These are phyloP conservation scores for Chitala chitala DNA, from an alignment of 2,113 vertebrate species.

Conservation along the genomic window DNA sequence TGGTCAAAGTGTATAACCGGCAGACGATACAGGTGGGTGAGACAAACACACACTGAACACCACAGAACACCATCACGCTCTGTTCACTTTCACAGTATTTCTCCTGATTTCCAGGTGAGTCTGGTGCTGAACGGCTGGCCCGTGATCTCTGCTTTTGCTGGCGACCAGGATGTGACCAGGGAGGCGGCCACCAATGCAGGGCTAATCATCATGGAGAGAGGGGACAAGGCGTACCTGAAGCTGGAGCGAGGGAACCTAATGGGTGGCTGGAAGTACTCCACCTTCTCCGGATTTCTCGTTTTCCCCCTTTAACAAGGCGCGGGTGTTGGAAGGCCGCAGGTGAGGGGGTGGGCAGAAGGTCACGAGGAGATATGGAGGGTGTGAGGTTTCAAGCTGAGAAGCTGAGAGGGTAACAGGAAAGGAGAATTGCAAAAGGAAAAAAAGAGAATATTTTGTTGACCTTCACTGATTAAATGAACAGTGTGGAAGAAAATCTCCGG, in stretches of 20 bases:
- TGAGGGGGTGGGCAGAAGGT: too few relatives aligned
- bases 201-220: conserved; percentile 73
- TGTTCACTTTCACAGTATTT: not conserved
- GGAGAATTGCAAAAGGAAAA: too few relatives aligned
- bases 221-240: conserved; percentile 78
- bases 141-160: conserved; percentile 78
- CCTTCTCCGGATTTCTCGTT: conserved; percentile 83
- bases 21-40: conserved; percentile 72
- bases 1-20: conserved; percentile 83
- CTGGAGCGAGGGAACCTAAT: conserved; percentile 77
- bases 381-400: too few relatives aligned
- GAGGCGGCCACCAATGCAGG: conserved; percentile 79
- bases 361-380: too few relatives aligned
- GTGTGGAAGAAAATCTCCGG: too few relatives aligned
- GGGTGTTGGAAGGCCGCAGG: too few relatives aligned
- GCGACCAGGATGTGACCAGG: conserved; percentile 78
- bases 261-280: conserved; percentile 83
- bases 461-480: too few relatives aligned
- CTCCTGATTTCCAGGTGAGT: conserved; percentile 63
- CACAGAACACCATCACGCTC: not conserved
- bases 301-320: too few relatives aligned
- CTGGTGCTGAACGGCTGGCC: conserved; percentile 75
- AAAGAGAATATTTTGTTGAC: too few relatives aligned
- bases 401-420: too few relatives aligned
- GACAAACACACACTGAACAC: not conserved